phyloP scores from a whole-genome alignment of 2,888 invertebrate species.

The Synergus itoensis region DNA sequence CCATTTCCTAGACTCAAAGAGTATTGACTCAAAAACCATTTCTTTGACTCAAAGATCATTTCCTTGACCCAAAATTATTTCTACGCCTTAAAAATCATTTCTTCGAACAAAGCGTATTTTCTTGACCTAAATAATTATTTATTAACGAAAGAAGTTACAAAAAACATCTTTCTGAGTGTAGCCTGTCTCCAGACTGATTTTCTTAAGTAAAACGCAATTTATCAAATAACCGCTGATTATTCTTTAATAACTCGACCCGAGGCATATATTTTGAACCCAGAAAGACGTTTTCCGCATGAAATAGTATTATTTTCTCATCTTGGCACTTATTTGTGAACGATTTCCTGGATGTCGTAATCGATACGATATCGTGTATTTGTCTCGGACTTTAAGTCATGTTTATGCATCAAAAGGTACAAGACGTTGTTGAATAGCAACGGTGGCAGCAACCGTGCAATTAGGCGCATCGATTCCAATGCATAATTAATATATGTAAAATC shows the following conservation, averaged over 20 bases:
- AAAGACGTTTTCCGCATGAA: background rate
- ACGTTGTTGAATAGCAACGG: conserved; percentile 3
- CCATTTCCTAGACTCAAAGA: too few species aligned
- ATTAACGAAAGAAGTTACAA: too few species aligned
- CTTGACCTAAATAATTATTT: too few species aligned
- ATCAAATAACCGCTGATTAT: background rate
- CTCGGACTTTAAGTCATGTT: conserved; percentile 24
- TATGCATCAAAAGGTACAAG: conserved; percentile 11
- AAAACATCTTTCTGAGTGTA: too few species aligned
- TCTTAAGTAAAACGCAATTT: background rate
- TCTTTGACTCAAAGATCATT: too few species aligned
- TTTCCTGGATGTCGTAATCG: conserved; percentile 27
- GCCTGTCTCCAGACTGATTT: background rate
- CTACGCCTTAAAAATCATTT: too few species aligned
- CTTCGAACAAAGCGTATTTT: too few species aligned
- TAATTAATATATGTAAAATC: conserved; percentile 73
- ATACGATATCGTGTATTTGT: conserved; percentile 16
- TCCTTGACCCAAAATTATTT: too few species aligned
- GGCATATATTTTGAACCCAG: background rate
- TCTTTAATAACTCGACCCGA: background rate
- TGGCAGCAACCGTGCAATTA: conserved; percentile 58
- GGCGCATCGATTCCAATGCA: conserved; percentile 66
- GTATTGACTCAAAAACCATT: too few species aligned
- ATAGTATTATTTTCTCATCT: conserved; percentile 10
- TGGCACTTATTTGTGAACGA: conserved; percentile 5